Base-by-base conservation (phyloP, 2,797 vertebrate genomes). In the Halcyon chelicuti region DNA sequence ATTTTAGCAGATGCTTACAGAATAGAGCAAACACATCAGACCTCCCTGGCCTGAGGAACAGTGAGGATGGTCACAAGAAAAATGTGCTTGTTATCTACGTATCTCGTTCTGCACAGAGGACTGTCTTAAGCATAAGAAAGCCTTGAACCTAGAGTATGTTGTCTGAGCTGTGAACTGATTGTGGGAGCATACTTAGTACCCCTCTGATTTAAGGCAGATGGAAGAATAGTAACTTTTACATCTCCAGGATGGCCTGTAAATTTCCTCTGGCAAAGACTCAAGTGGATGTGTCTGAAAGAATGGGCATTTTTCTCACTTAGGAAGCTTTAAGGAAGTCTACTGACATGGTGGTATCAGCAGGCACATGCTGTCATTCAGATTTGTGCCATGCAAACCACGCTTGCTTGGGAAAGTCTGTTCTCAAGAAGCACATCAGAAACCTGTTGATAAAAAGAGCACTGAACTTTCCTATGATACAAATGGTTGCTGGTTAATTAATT, bases 121-220 rank as follows among this genome's bases (percentile, higher is more conserved):
- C 54, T 73, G 84, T 65, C 21, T 85, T 57, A 49, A 86, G 28
- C 18, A 4, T n/a, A 57, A 66, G 44, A 71, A 79, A 54, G 33
- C 29, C 14, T 62, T 0, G 1, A 20, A 63, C 35, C 23, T 74
- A 55, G 33, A 84, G 8, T 8, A 39, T 8, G 18, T 82, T 94
- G 29, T 82, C 63, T 86, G 75, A 90, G 68, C 65, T 95, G 79
- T 86, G 63, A 91, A 88, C 42, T 65, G 33, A 68, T 37, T 78
- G 60, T 40, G 33, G 25, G 28, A 86, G 8, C 22, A 8, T 31
- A 33, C 39, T 71, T 93, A 70, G 13, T 70, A 67, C 16, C 8
- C 10, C 26, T 73, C 51, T 93, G 86, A 87, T 93, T 85, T 87
- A 82, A 87, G 86, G 57, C 80, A 95, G 62, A 70, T 66, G 46